Conservation (phyloP, 2,797 vertebrate species). For the Tadarida brasiliensis region DNA sequence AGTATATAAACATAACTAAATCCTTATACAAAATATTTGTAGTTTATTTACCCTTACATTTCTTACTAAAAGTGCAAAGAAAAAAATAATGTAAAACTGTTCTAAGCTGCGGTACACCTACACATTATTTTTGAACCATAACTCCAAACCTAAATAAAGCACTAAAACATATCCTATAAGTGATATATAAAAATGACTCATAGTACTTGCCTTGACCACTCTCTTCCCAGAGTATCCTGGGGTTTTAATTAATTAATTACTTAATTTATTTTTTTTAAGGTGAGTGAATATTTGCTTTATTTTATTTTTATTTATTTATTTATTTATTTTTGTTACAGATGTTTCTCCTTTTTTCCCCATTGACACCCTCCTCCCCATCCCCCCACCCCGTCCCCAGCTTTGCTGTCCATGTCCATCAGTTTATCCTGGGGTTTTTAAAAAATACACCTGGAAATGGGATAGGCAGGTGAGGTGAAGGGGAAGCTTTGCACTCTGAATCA, state of each 20-base stretch:
- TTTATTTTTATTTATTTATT: too few species aligned
- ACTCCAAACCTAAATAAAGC: background rate
- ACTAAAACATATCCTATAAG: background rate
- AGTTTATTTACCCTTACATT: conserved; percentile 9
- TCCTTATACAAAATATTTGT: background rate
- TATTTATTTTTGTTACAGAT: too few species aligned
- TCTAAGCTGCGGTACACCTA: background rate
- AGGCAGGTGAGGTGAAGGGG: fast-evolving
- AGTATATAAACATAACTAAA: background rate
- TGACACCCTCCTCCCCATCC: too few species aligned
- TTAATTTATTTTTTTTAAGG: too few species aligned
- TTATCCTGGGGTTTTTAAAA: background rate
- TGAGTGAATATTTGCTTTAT: too few species aligned
- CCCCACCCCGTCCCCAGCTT: too few species aligned
- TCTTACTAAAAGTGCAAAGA: background rate
- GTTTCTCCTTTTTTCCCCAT: too few species aligned
- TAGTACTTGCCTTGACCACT: background rate
- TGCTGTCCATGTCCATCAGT: too few species aligned
- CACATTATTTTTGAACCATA: background rate
- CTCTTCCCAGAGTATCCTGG: background rate
- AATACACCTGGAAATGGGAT: background rate
- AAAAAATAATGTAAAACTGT: conserved; percentile 17
- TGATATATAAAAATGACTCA: background rate
- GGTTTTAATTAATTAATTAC: too few species aligned
- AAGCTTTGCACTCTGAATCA: background rate